Evolutionary conservation across 2,113 vertebrate species (phyloP), one percentile per base, ranked within the genome.

Genomic region (Mormyrus iriodes): DNA sequence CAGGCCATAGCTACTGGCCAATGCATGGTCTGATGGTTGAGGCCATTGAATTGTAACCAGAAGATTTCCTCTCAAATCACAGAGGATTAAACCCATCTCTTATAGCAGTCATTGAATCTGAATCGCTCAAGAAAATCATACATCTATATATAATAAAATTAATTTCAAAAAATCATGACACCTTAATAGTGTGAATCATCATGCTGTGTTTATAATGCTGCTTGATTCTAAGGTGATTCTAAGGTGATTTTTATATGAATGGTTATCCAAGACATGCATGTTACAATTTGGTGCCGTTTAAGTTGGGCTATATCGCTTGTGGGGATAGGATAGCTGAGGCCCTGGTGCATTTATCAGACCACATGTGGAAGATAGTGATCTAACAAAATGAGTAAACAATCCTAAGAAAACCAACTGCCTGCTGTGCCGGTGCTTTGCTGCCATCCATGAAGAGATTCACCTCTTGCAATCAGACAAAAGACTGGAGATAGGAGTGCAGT

Each of bases 401-500:
- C 85, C 87, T 46, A 53, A 55, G 35, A 76, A 90, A 88, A 90
- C 90, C 90, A 87, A 92, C 39, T 49, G 85, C 58, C 83, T 90
- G 87, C 76, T 73, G 88, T 58, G 88, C 88, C 46, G 55, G 89
- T 90, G 65, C 89, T 87, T 88, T 69, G 24, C 24, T 46, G 51
- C n/a, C 84, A 87, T 90, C 87, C 88, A 76, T 87, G 84, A 90
- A 90, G 69, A 7, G 87, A 89, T 89, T 87, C 90, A 90, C 86
- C 92, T 88, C 90, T 92, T 94, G 91, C 84, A 52, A 86, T 85
- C 91, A 88, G 92, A 92, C 90, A 46, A 83, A 92, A 89, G 55
- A 27, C 53, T 91, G 90, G 88, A 91, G 92, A 91, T 92, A 93
- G 88, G 79, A 90, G 91, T 89, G 91, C 91, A 89, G 93, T 89